Evolutionary conservation across 2,113 vertebrate genomes (phyloP).

Genomic region (Psittacula cyanocephala): DNA sequence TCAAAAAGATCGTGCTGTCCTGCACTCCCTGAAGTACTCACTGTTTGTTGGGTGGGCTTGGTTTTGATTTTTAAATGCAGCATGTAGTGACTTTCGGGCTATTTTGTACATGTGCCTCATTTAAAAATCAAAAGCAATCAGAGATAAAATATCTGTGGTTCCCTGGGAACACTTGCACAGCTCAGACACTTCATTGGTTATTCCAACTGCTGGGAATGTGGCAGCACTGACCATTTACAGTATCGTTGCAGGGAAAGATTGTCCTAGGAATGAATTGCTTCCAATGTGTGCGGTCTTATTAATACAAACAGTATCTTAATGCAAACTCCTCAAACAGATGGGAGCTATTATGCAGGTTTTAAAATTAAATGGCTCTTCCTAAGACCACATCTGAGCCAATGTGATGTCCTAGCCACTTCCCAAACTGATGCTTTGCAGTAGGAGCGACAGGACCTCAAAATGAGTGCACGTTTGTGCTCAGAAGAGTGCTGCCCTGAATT

Average conservation of each 20-base stretch:
- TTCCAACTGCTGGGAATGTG: neutral
- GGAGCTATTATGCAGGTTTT: neutral
- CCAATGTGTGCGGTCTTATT: slow-evolving; percentile 27
- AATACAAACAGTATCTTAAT: slow-evolving; percentile 24
- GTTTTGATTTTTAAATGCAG: neutral
- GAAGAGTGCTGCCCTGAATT: neutral
- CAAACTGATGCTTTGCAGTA: neutral
- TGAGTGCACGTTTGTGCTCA: neutral
- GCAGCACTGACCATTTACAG: slow-evolving; percentile 59
- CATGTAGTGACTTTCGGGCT: neutral
- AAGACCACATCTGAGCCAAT: neutral
- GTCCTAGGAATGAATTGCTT: neutral
- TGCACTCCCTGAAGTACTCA: neutral
- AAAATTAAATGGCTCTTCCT: neutral
- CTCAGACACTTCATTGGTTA: neutral
- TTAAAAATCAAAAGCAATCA: neutral
- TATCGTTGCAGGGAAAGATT: slow-evolving; percentile 31
- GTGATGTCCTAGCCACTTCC: neutral
- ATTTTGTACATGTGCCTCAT: neutral
- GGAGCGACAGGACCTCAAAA: fast-evolving
- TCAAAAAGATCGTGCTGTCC: neutral
- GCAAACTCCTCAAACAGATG: neutral
- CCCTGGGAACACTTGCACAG: neutral
- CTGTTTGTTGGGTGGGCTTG: neutral
- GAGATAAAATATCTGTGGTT: neutral